Base-by-base conservation (phyloP, 2,888 invertebrate species). In the Eutolmus rufibarbis region DNA sequence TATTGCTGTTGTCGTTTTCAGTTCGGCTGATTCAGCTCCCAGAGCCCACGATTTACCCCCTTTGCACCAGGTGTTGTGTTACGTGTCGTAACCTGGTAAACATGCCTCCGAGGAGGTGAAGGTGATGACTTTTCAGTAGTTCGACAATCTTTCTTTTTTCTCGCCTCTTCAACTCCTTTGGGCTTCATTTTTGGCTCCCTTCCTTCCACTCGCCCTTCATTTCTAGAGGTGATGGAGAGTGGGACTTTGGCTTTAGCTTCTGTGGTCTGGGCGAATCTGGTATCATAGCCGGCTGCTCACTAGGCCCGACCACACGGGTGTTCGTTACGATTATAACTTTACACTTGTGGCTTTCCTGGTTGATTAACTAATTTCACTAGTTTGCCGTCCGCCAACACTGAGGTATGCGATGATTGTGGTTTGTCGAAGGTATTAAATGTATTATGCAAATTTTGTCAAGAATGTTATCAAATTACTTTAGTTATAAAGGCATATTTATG, bases 41-140 rank as follows among this genome's bases (percentile, higher is more conserved):
- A 31, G 74, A 14, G n/a, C 1, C 31, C 74, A 16, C 16, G 31
- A 31, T 34, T 46, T 79, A 43, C 31, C 79, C 79, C 79, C 46
- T n/a, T 34, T 12, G 40, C 81, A 34, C 9, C 81, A 81, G 81
- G 81, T 81, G 81, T 81, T 81, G 51, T 56, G 46, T 81, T 81
- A 81, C 81, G 81, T 81, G 56, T 51, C 51, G 28, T 31, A 81
- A 56, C 56, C 81, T 31, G 28, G 81, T 81, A 81, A 81, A 81
- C 56, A 81, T 56, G 31, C 12, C 51, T 81, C 34, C 51, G 31
- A 34, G 16, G 81, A 81, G 81, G 46, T 81, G 34, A 81, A 81
- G 81, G 56, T 81, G 81, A 81, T 81, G 81, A 51, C 40, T 78
- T 56, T 81, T 81, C 81, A 81, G 81, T 56, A 81, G 46, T 81